Percentiles rank a stretch among this genome's conserved stretches.
phyloP scores from a whole-genome alignment of 2,888 invertebrate genomes.

The Polylopha cassiicola region DNA sequence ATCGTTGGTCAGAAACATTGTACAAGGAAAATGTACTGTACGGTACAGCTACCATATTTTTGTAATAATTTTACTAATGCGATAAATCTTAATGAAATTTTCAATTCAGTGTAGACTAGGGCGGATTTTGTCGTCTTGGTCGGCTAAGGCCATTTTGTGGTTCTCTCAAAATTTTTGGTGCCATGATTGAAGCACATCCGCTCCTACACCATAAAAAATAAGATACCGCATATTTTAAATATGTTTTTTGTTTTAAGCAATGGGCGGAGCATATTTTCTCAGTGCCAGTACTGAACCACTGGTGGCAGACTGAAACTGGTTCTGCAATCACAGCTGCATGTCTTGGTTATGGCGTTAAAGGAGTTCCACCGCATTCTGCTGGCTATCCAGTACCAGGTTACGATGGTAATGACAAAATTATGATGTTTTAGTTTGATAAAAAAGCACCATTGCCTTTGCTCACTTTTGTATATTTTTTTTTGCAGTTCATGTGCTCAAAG shows the following conservation, averaged over 20 bases:
- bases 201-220: no score
- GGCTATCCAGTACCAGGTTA: constrained; percentile 94
- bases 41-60: no score
- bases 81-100: no score
- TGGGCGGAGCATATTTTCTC: constrained; percentile 70
- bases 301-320: constrained; percentile 99
- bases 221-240: no score
- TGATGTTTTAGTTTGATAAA: not conserved
- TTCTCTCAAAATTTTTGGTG: no score
- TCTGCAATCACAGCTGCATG: constrained; percentile 92
- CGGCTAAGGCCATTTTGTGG: no score
- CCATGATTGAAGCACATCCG: no score
- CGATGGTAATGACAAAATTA: constrained; percentile 77
- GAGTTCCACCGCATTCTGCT: constrained; percentile 84
- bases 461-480: constrained; percentile 6
- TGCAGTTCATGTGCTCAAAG: constrained; percentile 55
- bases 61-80: no score
- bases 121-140: no score
- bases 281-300: constrained; percentile 87
- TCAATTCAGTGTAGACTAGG: no score
- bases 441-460: not conserved
- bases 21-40: no score
- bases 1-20: no score
- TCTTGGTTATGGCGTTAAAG: constrained; percentile 84
- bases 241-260: constrained; percentile 38